These are phyloP conservation scores for Microctonus aethiopoides DNA, from an alignment of 2,888 invertebrate genomes.

Conservation along the genomic window DNA sequence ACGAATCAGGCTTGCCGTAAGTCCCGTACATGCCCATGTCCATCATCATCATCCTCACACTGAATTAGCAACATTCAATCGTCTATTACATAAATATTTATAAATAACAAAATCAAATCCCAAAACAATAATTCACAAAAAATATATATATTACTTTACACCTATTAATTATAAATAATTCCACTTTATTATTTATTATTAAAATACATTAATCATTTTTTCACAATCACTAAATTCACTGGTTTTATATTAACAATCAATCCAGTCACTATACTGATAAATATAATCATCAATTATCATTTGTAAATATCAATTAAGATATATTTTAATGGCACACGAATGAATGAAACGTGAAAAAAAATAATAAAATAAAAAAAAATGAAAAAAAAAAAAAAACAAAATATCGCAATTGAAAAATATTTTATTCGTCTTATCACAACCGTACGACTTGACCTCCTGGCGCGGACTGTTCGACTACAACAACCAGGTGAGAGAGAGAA, in stretches of 20 bases:
- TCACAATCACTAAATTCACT: background rate
- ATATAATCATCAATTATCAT: too few relatives aligned
- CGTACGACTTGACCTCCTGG: constrained; percentile 34
- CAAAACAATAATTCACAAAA: too few relatives aligned
- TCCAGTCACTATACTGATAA: too few relatives aligned
- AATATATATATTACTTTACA: too few relatives aligned
- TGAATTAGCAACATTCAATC: constrained; percentile 24
- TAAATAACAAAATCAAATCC: too few relatives aligned
- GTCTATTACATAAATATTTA: background rate
- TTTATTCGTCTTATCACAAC: constrained; percentile 10
- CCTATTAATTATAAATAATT: too few relatives aligned
- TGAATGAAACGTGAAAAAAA: background rate
- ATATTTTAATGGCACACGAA: too few relatives aligned
- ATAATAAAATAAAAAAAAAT: background rate
- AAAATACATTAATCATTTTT: background rate
- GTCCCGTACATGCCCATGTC: constrained; percentile 83
- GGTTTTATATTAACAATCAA: too few relatives aligned
- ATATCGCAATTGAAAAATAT: constrained; percentile 11
- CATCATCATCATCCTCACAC: constrained; percentile 79
- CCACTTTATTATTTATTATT: too few relatives aligned
- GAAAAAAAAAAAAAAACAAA: background rate
- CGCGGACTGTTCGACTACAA: constrained; percentile 36
- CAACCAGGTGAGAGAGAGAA: constrained; percentile 24
- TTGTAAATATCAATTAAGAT: too few relatives aligned
- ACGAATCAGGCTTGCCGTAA: constrained; percentile 65